Evolutionary conservation across 2,113 vertebrate species (phyloP).

Genomic region (Dendrocopos noguchii): DNA sequence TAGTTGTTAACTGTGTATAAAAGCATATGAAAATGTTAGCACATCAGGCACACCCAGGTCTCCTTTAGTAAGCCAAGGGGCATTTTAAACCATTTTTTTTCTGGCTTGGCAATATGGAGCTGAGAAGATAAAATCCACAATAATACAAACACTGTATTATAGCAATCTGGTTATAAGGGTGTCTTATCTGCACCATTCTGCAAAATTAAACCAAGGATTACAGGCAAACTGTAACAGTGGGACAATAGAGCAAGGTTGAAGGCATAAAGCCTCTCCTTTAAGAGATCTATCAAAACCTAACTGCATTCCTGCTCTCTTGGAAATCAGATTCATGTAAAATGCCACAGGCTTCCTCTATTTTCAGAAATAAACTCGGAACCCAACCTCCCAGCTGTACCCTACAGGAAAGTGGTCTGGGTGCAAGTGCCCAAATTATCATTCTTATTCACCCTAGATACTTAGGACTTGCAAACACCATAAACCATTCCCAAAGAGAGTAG

Average conservation of each 20-base stretch:
- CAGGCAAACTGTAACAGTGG: not conserved
- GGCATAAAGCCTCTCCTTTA: not conserved
- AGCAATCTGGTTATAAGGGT: not conserved
- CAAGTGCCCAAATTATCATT: not conserved
- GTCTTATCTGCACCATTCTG: not conserved
- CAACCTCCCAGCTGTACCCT: not conserved
- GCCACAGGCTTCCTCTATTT: not conserved
- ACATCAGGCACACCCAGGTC: not conserved
- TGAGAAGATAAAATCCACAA: not conserved
- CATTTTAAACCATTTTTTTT: not conserved
- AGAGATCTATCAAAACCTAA: not conserved
- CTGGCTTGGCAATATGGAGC: not conserved
- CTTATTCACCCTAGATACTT: not conserved
- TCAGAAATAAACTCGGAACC: not conserved
- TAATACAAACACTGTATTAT: not conserved
- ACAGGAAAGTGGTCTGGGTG: not conserved
- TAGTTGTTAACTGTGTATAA: not conserved
- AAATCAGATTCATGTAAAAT: not conserved
- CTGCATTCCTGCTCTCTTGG: not conserved
- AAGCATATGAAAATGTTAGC: not conserved
- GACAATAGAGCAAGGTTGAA: not conserved
- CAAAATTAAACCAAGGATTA: not conserved
- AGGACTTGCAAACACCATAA: not conserved
- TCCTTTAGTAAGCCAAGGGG: not conserved
- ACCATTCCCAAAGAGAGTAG: not conserved